A percentile compares a stretch with the other conserved stretches of the same genome.
Conservation (phyloP, 2,888 invertebrate genomes). For the Sminthurides aquaticus region DNA sequence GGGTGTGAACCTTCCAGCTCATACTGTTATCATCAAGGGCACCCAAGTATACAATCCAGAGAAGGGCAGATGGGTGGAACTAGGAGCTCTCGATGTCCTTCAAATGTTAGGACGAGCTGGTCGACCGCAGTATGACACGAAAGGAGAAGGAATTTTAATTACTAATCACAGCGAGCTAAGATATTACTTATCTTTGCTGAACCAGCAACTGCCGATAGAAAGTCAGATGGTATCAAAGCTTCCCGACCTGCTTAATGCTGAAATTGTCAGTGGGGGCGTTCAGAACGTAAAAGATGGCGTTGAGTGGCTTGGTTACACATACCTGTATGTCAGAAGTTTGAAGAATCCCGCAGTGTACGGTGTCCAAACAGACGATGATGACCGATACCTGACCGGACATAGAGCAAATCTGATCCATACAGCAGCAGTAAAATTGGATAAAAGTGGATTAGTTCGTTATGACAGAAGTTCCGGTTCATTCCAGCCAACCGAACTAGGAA, state of each 20-base stretch:
- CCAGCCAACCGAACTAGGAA: slow-evolving; percentile 86
- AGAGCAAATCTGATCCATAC: slow-evolving; percentile 93
- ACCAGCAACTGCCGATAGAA: slow-evolving; percentile 97
- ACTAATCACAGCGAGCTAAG: slow-evolving; percentile 98
- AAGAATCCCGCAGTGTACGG: slow-evolving; percentile 33
- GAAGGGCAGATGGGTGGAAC: slow-evolving; percentile 95
- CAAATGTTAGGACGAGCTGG: slow-evolving; percentile 98
- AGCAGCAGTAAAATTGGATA: slow-evolving; percentile 81
- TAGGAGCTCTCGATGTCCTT: slow-evolving; percentile 92
- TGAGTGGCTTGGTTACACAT: slow-evolving; percentile 92
- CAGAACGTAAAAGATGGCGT: slow-evolving; percentile 84
- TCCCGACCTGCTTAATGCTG: slow-evolving; percentile 96
- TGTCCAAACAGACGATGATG: slow-evolving; percentile 66
- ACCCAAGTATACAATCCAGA: slow-evolving; percentile 98
- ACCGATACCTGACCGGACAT: slow-evolving; percentile 76
- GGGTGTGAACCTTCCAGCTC: slow-evolving; percentile 99
- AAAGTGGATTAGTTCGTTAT: slow-evolving; percentile 90
- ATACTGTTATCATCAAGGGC: slow-evolving; percentile 96
- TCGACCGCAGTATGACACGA: slow-evolving; percentile 95
- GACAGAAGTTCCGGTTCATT: slow-evolving; percentile 86
- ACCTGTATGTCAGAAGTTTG: slow-evolving; percentile 67
- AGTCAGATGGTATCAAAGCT: slow-evolving; percentile 88
- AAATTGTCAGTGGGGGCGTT: slow-evolving; percentile 83
- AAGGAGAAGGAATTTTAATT: slow-evolving; percentile 92
- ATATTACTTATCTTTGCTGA: slow-evolving; percentile 92